phyloP scores from a whole-genome alignment of 1,140 invertebrate genomes.

The Drosophila mojavensis region DNA sequence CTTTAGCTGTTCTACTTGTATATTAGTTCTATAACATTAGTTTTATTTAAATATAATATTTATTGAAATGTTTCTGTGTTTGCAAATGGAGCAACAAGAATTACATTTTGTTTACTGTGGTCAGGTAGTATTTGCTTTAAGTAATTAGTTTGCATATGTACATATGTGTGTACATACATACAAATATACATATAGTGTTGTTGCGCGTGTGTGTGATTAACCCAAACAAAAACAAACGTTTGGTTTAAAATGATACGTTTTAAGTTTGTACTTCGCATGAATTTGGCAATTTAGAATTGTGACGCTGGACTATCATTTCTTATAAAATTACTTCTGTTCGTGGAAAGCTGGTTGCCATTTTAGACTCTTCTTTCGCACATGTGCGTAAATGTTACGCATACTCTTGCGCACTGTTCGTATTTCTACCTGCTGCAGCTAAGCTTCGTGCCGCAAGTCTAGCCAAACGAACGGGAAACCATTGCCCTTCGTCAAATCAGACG shows the following conservation, averaged over 20 bases:
- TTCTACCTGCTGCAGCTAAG: not conserved
- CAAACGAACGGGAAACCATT: not conserved
- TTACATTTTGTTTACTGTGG: not conserved
- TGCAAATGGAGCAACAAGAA: too few species aligned
- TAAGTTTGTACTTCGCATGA: not conserved
- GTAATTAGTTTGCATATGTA: not conserved
- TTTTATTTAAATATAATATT: too few species aligned
- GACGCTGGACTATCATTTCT: not conserved
- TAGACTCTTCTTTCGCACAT: not conserved
- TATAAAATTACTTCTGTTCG: not conserved
- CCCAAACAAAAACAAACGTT: conserved; percentile 38
- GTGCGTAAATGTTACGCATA: not conserved
- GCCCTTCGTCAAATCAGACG: not conserved
- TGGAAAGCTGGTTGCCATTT: conserved; percentile 3
- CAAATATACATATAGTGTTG: not conserved
- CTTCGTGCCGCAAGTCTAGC: not conserved
- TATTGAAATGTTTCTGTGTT: not conserved
- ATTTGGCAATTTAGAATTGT: not conserved
- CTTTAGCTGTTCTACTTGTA: not conserved
- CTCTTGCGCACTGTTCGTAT: not conserved
- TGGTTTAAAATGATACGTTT: not conserved
- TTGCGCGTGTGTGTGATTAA: conserved; percentile 1
- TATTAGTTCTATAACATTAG: not conserved
- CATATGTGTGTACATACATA: too few species aligned
- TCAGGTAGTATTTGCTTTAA: not conserved